These are phyloP conservation scores for Drosophila cognata DNA, from an alignment of 2,888 invertebrate genomes.

Conservation along the genomic window DNA sequence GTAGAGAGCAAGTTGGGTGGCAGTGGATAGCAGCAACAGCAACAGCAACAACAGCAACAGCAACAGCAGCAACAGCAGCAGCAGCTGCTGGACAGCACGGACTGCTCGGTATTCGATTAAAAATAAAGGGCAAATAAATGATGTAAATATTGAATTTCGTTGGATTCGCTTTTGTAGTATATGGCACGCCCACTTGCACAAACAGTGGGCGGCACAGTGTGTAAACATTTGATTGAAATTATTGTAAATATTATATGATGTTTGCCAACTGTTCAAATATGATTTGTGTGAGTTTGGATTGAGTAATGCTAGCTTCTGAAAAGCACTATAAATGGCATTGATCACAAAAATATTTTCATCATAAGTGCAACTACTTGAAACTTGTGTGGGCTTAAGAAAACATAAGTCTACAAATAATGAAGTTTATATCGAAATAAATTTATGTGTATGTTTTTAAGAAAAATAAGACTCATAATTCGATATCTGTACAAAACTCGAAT, in stretches of 20 bases:
- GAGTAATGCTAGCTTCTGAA: background rate
- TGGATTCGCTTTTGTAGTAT: constrained; percentile 14
- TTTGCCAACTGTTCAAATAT: constrained; percentile 5
- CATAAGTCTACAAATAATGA: background rate
- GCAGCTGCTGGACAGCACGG: constrained; percentile 25
- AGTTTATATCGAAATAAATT: background rate
- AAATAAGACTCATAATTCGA: background rate
- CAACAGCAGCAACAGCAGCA: background rate
- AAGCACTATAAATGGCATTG: background rate
- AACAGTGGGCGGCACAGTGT: constrained; percentile 29
- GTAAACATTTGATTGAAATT: constrained; percentile 4
- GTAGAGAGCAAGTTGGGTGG: background rate
- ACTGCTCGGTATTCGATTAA: constrained; percentile 61
- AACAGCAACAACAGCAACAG: fast-evolving
- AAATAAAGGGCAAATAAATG: constrained; percentile 51
- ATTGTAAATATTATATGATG: constrained; percentile 5
- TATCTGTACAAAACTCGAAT: background rate
- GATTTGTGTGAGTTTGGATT: background rate
- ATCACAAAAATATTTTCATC: no score
- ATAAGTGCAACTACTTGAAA: background rate
- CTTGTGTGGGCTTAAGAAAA: background rate
- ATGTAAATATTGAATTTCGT: constrained; percentile 61
- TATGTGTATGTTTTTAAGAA: background rate
- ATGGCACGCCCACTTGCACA: constrained; percentile 8
- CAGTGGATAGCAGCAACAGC: background rate